Conservation (phyloP, 2,888 invertebrate genomes). For the Micoletzkya japonica region DNA sequence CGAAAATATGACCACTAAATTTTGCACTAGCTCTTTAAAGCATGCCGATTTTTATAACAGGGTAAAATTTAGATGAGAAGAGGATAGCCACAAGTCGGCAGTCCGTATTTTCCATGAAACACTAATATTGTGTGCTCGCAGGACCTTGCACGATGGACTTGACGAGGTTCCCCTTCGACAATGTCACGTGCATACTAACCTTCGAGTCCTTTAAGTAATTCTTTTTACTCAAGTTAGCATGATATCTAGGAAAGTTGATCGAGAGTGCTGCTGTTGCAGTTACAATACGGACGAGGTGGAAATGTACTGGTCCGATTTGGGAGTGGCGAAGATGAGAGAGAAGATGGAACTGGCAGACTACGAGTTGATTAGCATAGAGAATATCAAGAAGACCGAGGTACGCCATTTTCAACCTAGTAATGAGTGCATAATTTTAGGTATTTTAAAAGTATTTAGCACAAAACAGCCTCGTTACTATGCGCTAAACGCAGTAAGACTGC, state of each 20-base stretch:
- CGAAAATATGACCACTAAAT: too few relatives aligned
- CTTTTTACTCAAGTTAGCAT: neutral
- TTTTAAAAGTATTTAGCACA: too few relatives aligned
- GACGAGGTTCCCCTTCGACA: slow-evolving; percentile 63
- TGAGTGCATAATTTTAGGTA: too few relatives aligned
- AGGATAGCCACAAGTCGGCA: too few relatives aligned
- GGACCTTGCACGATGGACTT: slow-evolving; percentile 63
- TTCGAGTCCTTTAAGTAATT: slow-evolving; percentile 63
- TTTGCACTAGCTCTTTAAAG: too few relatives aligned
- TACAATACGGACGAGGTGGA: slow-evolving; percentile 64
- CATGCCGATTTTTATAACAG: too few relatives aligned
- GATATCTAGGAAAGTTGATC: neutral
- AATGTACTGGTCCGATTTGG: slow-evolving; percentile 59
- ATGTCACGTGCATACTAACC: slow-evolving; percentile 62
- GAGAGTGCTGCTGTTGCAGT: slow-evolving; percentile 33
- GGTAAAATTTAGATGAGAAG: too few relatives aligned
- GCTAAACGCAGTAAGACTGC: too few relatives aligned
- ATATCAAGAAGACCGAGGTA: slow-evolving; percentile 56
- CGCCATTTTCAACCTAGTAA: too few relatives aligned
- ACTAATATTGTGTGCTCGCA: neutral
- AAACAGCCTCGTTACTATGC: too few relatives aligned
- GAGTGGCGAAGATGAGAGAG: slow-evolving; percentile 60
- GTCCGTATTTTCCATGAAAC: neutral
- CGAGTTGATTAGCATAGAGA: slow-evolving; percentile 53
- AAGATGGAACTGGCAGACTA: slow-evolving; percentile 64